Evolutionary conservation across 2,888 invertebrate genomes (phyloP), one percentile per base, ranked within the genome.

Genomic region (Megamerina dolium): DNA sequence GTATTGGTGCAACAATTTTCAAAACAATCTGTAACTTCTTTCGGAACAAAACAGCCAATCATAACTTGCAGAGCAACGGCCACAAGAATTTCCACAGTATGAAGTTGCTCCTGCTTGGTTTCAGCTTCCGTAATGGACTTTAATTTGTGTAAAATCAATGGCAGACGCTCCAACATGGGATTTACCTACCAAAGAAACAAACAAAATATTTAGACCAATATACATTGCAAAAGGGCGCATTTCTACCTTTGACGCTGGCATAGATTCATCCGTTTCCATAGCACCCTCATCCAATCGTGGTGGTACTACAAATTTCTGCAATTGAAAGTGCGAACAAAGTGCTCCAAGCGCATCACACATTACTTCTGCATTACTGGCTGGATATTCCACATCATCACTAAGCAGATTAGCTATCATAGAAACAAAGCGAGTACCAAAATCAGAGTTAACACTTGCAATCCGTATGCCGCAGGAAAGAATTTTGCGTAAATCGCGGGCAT

Each of bases 21-120:
- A 35, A 89, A 75, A 2, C 77, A 75, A 36, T 74, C 70, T 13
- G 31, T 32, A 13, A 81, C 77, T 50, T 77, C 75, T 2, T 73
- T 70, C 9, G 83, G 80, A 72, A 85, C 83, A 34, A 80, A 79
- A 48, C 78, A 80, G 1, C 83, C 83, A 6, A 83, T 80, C 4
- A 87, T 75, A 49, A 85, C 85, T 74, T 92, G 92, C 55, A 91
- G 83, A 29, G 91, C 74, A 46, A 92, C 75, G 0, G 90, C 90
- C 60, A 87, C 87, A 5, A 93, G 73, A 68, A 89, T 85, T 13
- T 88, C 82, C 50, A 80, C 75, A 0, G 79, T 78, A 45, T 79
- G 78, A 18, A 74, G 74, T 60, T 76, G 67, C 33, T 64, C 60
- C 32, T 58, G 53, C 39, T 58, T 56, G 5, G 61, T 54, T 9